Evolutionary conservation across 1,140 invertebrate genomes (phyloP).

Genomic region (Propsilocerus akamusi): DNA sequence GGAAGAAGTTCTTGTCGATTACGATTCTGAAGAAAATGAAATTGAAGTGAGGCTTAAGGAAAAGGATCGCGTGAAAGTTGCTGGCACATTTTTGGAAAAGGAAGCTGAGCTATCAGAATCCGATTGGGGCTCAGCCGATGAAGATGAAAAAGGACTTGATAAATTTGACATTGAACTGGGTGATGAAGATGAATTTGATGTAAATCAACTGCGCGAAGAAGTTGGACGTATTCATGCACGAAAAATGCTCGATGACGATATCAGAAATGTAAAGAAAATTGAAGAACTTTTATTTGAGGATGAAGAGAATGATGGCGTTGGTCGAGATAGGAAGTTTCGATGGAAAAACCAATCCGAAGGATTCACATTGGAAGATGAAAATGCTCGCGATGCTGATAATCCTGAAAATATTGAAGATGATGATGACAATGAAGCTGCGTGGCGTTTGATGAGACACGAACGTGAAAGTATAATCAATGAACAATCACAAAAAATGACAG

Average conservation of each 20-base stretch:
- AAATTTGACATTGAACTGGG: constrained; percentile 47
- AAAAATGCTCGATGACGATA: constrained; percentile 56
- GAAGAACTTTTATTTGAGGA: constrained; percentile 67
- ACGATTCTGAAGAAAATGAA: constrained; percentile 57
- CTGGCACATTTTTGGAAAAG: constrained; percentile 52
- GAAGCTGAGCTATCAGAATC: constrained; percentile 72
- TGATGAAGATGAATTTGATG: constrained; percentile 49
- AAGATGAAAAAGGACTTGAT: constrained; percentile 52
- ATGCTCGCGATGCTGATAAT: constrained; percentile 18
- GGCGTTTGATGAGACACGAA: constrained; percentile 39
- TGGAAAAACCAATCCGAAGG: constrained; percentile 52
- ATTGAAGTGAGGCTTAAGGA: constrained; percentile 23
- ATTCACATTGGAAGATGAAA: constrained; percentile 17
- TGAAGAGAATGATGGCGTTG: constrained; percentile 54
- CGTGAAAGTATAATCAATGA: constrained; percentile 38
- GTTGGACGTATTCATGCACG: constrained; percentile 46
- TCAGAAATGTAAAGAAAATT: constrained; percentile 46
- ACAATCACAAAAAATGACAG: constrained; percentile 13
- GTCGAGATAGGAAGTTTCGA: constrained; percentile 50
- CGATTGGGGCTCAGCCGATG: constrained; percentile 51
- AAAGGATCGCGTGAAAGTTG: constrained; percentile 27
- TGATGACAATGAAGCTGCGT: constrained; percentile 39
- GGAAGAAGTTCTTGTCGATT: constrained; percentile 31
- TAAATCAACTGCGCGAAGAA: constrained; percentile 35
- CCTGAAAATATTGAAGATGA: constrained; percentile 30